Evolutionary conservation across 35 echinoderm and acorn worm species (phyloP).

Genomic region (Chiridota heheva): DNA sequence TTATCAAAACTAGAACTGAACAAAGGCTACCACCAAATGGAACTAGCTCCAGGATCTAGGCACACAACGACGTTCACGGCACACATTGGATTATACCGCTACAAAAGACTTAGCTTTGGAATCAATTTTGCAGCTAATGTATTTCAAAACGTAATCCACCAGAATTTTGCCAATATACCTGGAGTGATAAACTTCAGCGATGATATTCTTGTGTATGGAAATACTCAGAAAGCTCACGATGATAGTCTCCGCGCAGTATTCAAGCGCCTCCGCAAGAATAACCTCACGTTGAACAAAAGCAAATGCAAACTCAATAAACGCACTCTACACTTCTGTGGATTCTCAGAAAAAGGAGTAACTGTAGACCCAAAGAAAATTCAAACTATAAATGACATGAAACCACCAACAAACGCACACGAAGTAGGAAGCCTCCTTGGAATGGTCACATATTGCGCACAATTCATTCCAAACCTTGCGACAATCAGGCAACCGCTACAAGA

Average conservation of each 20-base stretch:
- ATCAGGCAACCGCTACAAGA: constrained; percentile 32
- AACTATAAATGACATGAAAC: too few relatives aligned
- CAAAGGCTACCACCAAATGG: constrained; percentile 51
- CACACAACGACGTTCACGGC: too few relatives aligned
- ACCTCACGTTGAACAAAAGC: constrained; percentile 30
- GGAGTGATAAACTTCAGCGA: constrained; percentile 64
- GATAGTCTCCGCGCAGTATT: neutral
- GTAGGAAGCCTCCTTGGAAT: too few relatives aligned
- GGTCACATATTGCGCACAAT: constrained; percentile 51
- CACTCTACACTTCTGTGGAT: too few relatives aligned
- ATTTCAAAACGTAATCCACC: constrained; percentile 26
- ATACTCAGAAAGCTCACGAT: constrained; percentile 21
- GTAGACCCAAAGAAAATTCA: too few relatives aligned
- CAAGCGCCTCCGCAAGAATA: constrained; percentile 11
- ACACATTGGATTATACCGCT: constrained; percentile 47
- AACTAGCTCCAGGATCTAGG: neutral
- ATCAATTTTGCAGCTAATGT: constrained; percentile 47
- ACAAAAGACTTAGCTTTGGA: constrained; percentile 57
- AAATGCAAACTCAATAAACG: too few relatives aligned
- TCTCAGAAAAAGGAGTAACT: too few relatives aligned
- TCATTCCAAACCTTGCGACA: constrained; percentile 51
- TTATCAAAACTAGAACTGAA: constrained; percentile 64
- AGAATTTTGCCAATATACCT: constrained; percentile 21
- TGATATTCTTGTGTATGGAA: constrained; percentile 62
- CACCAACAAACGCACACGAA: too few relatives aligned